Percentiles rank a stretch among this genome's conserved stretches.
These are phyloP conservation scores for Hycleus cichorii DNA, from an alignment of 1,140 invertebrate genomes.

Conservation along the genomic window DNA sequence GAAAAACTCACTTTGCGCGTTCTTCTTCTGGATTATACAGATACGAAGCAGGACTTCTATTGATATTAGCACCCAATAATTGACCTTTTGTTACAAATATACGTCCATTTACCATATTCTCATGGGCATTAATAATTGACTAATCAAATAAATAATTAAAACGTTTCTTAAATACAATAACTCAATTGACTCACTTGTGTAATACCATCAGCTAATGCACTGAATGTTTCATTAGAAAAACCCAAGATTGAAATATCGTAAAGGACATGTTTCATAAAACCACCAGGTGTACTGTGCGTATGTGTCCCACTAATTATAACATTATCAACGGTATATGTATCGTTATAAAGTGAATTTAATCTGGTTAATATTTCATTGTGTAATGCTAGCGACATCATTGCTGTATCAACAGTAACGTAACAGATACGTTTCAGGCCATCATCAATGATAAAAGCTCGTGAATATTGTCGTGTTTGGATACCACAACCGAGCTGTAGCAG, in stretches of 20 bases:
- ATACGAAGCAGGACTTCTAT: conserved; percentile 81
- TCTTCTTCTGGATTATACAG: conserved; percentile 73
- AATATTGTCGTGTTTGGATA: conserved; percentile 79
- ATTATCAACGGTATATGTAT: conserved; percentile 68
- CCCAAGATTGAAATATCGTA: conserved; percentile 81
- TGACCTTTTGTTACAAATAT: conserved; percentile 40
- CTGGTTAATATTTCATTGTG: conserved; percentile 50
- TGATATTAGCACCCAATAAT: conserved; percentile 76
- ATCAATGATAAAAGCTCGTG: conserved; percentile 80
- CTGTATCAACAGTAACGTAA: conserved; percentile 77
- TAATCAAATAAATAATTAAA: conserved; percentile 4
- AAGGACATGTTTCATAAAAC: conserved; percentile 78
- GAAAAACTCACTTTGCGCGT: conserved; percentile 49
- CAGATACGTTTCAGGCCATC: conserved; percentile 58
- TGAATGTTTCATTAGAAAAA: conserved; percentile 72
- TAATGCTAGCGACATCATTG: conserved; percentile 75
- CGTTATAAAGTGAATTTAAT: conserved; percentile 56
- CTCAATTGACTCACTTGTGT: conserved; percentile 49
- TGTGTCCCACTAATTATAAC: conserved; percentile 83
- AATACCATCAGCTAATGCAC: conserved; percentile 67
- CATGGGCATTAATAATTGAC: conserved; percentile 30
- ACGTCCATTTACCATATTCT: conserved; percentile 26
- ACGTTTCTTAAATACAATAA: neutral
- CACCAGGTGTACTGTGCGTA: conserved; percentile 81
- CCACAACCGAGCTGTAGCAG: conserved; percentile 72